Evolutionary conservation across 1,140 invertebrate species (phyloP).

Genomic region (Hermetia illucens): DNA sequence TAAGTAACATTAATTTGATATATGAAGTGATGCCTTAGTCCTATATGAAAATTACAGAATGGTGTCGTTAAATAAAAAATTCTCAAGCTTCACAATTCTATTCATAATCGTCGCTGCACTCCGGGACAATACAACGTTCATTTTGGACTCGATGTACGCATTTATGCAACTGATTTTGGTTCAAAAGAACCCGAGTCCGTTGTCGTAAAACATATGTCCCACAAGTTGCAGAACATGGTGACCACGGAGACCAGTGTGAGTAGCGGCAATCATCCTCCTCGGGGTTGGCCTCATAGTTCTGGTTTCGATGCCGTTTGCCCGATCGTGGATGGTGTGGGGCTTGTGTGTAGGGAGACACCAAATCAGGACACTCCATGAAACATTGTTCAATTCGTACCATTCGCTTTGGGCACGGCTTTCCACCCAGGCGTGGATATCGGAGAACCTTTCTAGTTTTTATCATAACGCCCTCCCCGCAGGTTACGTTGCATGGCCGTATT

Average conservation of each 20-base stretch:
- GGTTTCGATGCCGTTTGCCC: slow-evolving; percentile 5
- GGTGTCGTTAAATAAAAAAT: too few species aligned
- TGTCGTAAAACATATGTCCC: slow-evolving; percentile 30
- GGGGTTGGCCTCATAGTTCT: slow-evolving; percentile 13
- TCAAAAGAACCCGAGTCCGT: slow-evolving; percentile 21
- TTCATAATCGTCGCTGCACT: too few species aligned
- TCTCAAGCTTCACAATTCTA: too few species aligned
- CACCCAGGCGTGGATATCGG: slow-evolving; percentile 46
- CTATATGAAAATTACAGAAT: too few species aligned
- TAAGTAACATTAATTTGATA: too few species aligned
- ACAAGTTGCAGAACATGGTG: slow-evolving; percentile 44
- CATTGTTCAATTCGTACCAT: slow-evolving; percentile 26
- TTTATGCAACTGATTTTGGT: slow-evolving; percentile 23
- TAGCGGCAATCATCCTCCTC: slow-evolving; percentile 37
- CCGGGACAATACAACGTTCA: slow-evolving; percentile 26
- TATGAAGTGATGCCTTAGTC: too few species aligned
- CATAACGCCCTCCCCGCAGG: slow-evolving; percentile 41
- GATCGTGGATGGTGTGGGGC: not conserved
- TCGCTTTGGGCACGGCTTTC: slow-evolving; percentile 49
- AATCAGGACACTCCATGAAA: slow-evolving; percentile 22
- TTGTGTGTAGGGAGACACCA: not conserved
- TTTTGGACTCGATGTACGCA: slow-evolving; percentile 27
- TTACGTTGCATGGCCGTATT: slow-evolving; percentile 43
- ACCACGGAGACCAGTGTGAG: slow-evolving; percentile 47
- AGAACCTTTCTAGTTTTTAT: slow-evolving; percentile 32